phyloP scores from a whole-genome alignment of 2,797 vertebrate genomes.

The Holocentrus rufus region DNA sequence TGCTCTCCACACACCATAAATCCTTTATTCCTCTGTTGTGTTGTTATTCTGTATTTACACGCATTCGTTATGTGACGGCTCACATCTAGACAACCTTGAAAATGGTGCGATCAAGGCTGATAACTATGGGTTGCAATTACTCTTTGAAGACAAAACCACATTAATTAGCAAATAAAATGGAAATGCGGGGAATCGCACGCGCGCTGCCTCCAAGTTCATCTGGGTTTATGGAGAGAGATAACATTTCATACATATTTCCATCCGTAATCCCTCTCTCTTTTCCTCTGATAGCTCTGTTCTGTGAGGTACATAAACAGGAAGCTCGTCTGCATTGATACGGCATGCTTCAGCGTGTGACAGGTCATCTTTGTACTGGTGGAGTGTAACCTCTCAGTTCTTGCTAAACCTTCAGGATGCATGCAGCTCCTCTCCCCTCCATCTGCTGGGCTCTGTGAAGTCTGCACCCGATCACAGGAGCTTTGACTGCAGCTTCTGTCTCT shows the following conservation, averaged over 20 bases:
- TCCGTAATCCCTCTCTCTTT: slow-evolving; percentile 64
- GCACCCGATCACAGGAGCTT: slow-evolving; percentile 77
- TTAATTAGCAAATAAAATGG: slow-evolving; percentile 77
- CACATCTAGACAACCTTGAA: slow-evolving; percentile 78
- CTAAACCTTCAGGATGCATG: slow-evolving; percentile 77
- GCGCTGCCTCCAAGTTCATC: slow-evolving; percentile 61
- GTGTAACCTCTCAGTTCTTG: slow-evolving; percentile 78
- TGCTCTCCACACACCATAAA: slow-evolving; percentile 61
- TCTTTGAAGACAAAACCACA: slow-evolving; percentile 79
- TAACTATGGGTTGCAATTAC: slow-evolving; percentile 70
- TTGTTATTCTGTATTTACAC: slow-evolving; percentile 78
- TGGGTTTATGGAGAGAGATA: slow-evolving; percentile 53
- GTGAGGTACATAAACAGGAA: slow-evolving; percentile 71
- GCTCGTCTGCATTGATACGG: slow-evolving; percentile 67
- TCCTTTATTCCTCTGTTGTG: slow-evolving; percentile 72
- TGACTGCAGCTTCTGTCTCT: slow-evolving; percentile 80
- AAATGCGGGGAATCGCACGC: slow-evolving; percentile 63
- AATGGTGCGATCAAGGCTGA: slow-evolving; percentile 73
- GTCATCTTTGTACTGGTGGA: slow-evolving; percentile 77
- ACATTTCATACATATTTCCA: slow-evolving; percentile 69
- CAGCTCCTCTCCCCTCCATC: slow-evolving; percentile 77
- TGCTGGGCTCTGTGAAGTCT: slow-evolving; percentile 80
- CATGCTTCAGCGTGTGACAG: slow-evolving; percentile 73
- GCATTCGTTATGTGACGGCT: slow-evolving; percentile 72
- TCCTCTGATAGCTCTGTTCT: slow-evolving; percentile 65